Base-by-base conservation (phyloP, 2,888 invertebrate species). In the Bimastos eiseni region DNA sequence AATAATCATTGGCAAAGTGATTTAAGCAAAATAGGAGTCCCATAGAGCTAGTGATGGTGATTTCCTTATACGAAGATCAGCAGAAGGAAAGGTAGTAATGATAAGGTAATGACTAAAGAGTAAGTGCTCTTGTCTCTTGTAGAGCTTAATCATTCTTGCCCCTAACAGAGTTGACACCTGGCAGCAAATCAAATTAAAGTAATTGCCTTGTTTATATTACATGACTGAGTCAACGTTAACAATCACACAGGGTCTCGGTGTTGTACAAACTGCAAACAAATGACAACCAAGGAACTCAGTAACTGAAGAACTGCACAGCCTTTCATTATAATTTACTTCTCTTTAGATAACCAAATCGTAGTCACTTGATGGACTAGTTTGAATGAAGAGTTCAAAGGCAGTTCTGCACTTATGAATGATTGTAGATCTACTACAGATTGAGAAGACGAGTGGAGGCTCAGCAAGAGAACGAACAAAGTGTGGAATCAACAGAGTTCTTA, bases 401-500 rank as follows among this genome's bases (percentile, higher is more conserved):
- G n/a, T 34, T 44, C 49, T 91, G 86, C n/a, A 49, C 30, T 83
- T 4, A 86, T 36, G 34, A 21, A 34, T 86, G 33, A 21, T 36
- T 55, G 55, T 92, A 95, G 95, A 98, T 93, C 95, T 98, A 90
- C 96, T 98, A 1, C 96, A 97, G n/a, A 96, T 98, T n/a, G 98
- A 98, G 95, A 99, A 98, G 95, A 98, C 98, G 0, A 98, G 98
- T 92, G 97, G 96, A 93, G 97, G 98, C 0, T 96, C 96, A 91
- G 98, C 98, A 0, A 96, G 98, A 91, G 97, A 97, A 95, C 97
- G 97, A 93, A 98, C 98, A 0, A 96, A 96, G 93, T 97, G 97
- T 90, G 96, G 97, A 90, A 96, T 99, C 44, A 98, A 98, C 93
- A 97, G 97, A 96, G 97, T 98, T 91, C 96, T 98, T 49, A 98